A percentile compares a stretch with the other conserved stretches of the same genome.
Conservation (phyloP, 2,888 invertebrate species). For the Drosophila tanythrix region DNA sequence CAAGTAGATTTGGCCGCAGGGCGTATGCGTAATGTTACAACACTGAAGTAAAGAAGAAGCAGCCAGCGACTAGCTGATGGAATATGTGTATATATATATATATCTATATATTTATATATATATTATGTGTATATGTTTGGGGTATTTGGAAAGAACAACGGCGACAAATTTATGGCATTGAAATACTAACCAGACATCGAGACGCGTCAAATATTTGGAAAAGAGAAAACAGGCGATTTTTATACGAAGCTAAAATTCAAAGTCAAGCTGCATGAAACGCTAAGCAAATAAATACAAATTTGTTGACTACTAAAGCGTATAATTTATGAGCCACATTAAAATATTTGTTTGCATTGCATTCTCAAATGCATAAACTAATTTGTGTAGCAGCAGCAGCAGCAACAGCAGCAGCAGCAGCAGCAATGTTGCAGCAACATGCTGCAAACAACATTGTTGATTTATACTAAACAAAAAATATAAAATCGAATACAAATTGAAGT, state of each 20-base stretch:
- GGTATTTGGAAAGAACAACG: conserved; percentile 55
- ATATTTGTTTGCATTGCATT: conserved; percentile 47
- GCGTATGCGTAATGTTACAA: conserved; percentile 72
- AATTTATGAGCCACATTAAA: conserved; percentile 54
- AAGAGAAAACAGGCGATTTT: too few relatives aligned
- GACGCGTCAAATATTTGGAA: conserved; percentile 64
- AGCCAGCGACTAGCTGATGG: conserved; percentile 5
- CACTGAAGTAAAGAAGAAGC: conserved; percentile 20
- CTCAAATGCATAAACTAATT: conserved; percentile 49
- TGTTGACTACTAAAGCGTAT: conserved; percentile 51
- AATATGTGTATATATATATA: background rate
- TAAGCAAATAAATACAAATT: conserved; percentile 58
- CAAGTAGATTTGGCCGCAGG: conserved; percentile 31
- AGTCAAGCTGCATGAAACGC: conserved; percentile 48
- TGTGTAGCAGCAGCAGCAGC: background rate
- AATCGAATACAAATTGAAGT: conserved; percentile 5
- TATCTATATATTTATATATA: conserved; percentile 9
- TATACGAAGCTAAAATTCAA: conserved; percentile 30
- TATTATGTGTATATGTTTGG: conserved; percentile 13
- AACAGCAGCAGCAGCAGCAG: conserved; percentile 14
- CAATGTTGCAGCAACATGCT: conserved; percentile 40
- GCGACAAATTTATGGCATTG: conserved; percentile 78
- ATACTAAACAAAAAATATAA: background rate
- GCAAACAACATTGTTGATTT: conserved; percentile 26
- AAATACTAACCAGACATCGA: conserved; percentile 76